Base-by-base conservation (phyloP, 2,888 invertebrate genomes). In the Lamproptera curius region DNA sequence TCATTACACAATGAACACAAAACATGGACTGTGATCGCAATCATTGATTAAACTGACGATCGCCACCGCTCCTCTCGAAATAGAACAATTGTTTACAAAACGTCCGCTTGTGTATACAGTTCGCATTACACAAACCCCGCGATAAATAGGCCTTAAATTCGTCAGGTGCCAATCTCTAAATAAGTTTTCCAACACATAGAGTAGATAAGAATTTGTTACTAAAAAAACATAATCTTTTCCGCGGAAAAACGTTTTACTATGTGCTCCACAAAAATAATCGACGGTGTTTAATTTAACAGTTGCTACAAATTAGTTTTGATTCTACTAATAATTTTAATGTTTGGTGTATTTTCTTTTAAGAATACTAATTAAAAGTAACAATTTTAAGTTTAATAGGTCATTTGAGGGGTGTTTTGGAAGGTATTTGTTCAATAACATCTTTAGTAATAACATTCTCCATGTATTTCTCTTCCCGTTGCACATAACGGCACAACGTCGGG, bases 81-180 rank as follows among this genome's bases (percentile, higher is more conserved):
- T 83, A 84, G 77, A 55, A 41, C 64, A 57, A 56, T 54, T 74
- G 77, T 79, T 81, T 81, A 76, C 72, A 58, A 52, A 55, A 65
- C 63, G 65, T 58, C 55, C 55, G 58, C 47, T 33, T 41, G 55
- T 56, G 63, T 68, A 63, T 61, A 69, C n/a, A n/a, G n/a, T n/a
- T n/a, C n/a, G n/a, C n/a, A n/a, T n/a, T n/a, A n/a, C 63, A 65
- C 64, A 62, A 67, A 57, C 58, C 56, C 52, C 53, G 53, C 33
- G 51, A 56, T 58, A 59, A 67, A 70, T 72, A 62, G 66, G 59
- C 67, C 65, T 68, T 67, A 70, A 68, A 76, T 74, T 74, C 67
- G 68, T 74, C 73, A 73, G 75, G 73, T 76, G 76, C 61, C 69
- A 70, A 73, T 68, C 64, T 59, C 54, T 59, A 65, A 62, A 59